Percentiles rank a stretch among this genome's conserved stretches.
Evolutionary conservation across 1,140 invertebrate genomes (phyloP).

Genomic region (Mactra quadrangularis): DNA sequence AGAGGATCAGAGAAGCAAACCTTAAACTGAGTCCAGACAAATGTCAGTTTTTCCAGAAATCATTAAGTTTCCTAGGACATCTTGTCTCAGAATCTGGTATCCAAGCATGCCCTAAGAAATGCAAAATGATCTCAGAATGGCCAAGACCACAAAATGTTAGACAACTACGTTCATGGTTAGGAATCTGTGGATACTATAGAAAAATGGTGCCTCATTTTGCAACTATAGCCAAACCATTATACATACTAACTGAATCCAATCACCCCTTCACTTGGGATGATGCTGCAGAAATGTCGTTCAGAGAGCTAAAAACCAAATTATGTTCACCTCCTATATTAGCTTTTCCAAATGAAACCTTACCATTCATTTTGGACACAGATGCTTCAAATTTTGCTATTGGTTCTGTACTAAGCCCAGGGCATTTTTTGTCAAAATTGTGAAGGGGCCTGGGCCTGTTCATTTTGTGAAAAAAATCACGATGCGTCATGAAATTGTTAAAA

Average conservation of each 20-base stretch:
- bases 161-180: constrained; percentile 9
- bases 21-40: constrained; percentile 37
- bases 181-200: constrained; percentile 27
- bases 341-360: neutral
- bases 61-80: constrained; percentile 29
- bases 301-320: constrained; percentile 13
- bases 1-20: constrained; percentile 5
- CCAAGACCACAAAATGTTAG: constrained; percentile 21
- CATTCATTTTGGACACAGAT: constrained; percentile 7
- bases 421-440: no score
- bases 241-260: constrained; percentile 8
- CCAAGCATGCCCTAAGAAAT: constrained; percentile 12
- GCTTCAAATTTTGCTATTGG: neutral
- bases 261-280: constrained; percentile 24
- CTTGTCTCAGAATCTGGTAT: constrained; percentile 1
- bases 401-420: no score
- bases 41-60: constrained; percentile 38
- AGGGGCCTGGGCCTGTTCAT: no score
- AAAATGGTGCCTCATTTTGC: constrained; percentile 20
- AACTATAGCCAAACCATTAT: neutral
- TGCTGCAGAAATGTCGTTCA: constrained; percentile 2
- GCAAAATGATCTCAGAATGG: constrained; percentile 2
- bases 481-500: no score
- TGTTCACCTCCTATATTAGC: neutral
- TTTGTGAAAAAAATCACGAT: no score